Percentiles rank a stretch among this genome's conserved stretches.
Evolutionary conservation across 2,113 vertebrate genomes (phyloP).

Genomic region (Amphilophus citrinellus): DNA sequence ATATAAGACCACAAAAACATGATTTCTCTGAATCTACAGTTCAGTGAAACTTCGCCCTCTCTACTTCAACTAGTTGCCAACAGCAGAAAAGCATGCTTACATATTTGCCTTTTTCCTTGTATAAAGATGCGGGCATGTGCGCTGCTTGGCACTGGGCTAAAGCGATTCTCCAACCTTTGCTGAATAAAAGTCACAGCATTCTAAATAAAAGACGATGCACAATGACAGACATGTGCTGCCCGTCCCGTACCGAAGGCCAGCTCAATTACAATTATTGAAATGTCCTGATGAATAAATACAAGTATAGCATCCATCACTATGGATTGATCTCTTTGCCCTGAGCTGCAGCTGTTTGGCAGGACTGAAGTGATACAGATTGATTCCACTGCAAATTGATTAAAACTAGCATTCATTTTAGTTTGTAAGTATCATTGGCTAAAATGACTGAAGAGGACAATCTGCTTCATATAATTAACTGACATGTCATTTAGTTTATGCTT

Average conservation of each 20-base stretch:
- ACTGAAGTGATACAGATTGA: background rate
- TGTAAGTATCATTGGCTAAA: background rate
- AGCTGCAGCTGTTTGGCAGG: conserved; percentile 10
- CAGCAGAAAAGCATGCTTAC: background rate
- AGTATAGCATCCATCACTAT: conserved; percentile 24
- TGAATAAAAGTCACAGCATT: background rate
- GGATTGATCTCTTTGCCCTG: conserved; percentile 34
- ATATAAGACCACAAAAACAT: background rate
- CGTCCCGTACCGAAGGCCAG: background rate
- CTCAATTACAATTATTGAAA: conserved; percentile 33
- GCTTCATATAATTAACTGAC: conserved; percentile 4
- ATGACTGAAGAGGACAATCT: background rate
- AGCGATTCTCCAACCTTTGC: background rate
- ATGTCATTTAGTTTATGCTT: background rate
- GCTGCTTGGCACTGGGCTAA: background rate
- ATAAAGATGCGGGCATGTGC: background rate
- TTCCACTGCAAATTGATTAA: conserved; percentile 6
- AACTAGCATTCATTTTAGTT: conserved; percentile 2
- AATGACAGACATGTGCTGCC: background rate
- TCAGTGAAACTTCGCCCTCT: background rate
- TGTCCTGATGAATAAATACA: conserved; percentile 40
- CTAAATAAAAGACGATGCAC: background rate
- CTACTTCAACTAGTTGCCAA: background rate
- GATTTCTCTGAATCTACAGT: background rate
- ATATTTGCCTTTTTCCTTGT: background rate